A percentile compares a stretch with the other conserved stretches of the same genome.
phyloP scores from a whole-genome alignment of 2,888 invertebrate genomes.

The Megalurothrips usitatus region DNA sequence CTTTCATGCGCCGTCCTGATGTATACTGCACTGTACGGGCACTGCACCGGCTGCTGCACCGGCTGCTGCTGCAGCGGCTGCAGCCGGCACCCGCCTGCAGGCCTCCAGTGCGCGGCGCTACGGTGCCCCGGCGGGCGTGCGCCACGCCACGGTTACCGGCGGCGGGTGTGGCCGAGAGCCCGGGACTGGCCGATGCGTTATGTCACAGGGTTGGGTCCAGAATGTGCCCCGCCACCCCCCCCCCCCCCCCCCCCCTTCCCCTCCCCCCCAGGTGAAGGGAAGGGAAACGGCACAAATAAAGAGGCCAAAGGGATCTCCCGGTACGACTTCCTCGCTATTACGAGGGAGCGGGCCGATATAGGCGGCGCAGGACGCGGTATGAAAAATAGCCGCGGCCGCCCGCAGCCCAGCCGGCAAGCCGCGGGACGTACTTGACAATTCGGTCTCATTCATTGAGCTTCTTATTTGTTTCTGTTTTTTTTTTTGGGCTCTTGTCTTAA shows the following conservation, averaged over 20 bases:
- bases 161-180: background rate
- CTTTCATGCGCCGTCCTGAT: too few relatives aligned
- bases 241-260: background rate
- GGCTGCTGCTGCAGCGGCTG: too few relatives aligned
- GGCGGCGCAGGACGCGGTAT: background rate
- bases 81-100: too few relatives aligned
- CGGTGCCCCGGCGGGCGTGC: background rate
- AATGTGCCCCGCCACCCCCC: background rate
- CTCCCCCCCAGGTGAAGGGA: background rate
- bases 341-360: background rate
- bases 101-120: too few relatives aligned
- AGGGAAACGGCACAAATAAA: background rate
- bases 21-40: too few relatives aligned
- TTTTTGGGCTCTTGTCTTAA: too few relatives aligned
- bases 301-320: background rate
- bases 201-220: background rate
- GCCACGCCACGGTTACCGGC: background rate
- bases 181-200: background rate
- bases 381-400: background rate
- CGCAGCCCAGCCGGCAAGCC: too few relatives aligned
- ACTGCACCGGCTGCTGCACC: too few relatives aligned
- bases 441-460: too few relatives aligned
- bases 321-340: background rate
- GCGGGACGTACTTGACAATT: too few relatives aligned
- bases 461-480: background rate